Percentiles rank a stretch among this genome's conserved stretches.
phyloP scores from a whole-genome alignment of 1,140 invertebrate genomes.

The Drosophila nigrodunni region DNA sequence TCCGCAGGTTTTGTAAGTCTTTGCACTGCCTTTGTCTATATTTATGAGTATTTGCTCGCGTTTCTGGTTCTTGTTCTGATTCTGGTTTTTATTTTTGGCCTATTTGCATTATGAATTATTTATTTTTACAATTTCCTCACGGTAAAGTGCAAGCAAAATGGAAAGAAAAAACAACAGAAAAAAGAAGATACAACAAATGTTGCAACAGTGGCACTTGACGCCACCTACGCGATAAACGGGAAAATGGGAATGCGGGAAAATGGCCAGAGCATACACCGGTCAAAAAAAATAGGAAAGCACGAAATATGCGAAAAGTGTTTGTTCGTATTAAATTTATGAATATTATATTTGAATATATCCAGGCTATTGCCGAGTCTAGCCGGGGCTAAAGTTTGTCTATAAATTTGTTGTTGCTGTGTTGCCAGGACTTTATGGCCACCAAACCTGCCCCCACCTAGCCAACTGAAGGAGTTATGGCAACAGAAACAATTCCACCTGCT shows the following conservation, averaged over 20 bases:
- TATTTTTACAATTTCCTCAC: slow-evolving; percentile 70
- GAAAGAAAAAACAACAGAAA: slow-evolving; percentile 31
- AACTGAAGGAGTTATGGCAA: slow-evolving; percentile 20
- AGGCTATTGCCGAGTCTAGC: slow-evolving; percentile 10
- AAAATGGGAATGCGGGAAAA: slow-evolving; percentile 14
- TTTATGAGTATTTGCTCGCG: slow-evolving; percentile 47
- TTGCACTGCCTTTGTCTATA: slow-evolving; percentile 32
- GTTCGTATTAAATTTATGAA: slow-evolving; percentile 81
- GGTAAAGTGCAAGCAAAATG: slow-evolving; percentile 25
- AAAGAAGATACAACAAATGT: slow-evolving; percentile 48
- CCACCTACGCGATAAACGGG: slow-evolving; percentile 70
- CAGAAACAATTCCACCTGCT: slow-evolving; percentile 41
- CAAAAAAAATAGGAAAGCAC: slow-evolving; percentile 39
- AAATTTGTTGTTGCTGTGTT: slow-evolving; percentile 53
- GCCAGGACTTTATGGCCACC: slow-evolving; percentile 51
- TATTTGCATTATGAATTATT: slow-evolving; percentile 83
- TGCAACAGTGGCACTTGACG: slow-evolving; percentile 66
- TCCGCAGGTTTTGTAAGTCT: slow-evolving; percentile 23
- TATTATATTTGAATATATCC: slow-evolving; percentile 71
- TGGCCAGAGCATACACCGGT: slow-evolving; percentile 33
- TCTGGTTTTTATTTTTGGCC: slow-evolving; percentile 49
- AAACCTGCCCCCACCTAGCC: background rate
- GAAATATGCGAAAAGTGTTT: slow-evolving; percentile 79
- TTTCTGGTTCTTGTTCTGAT: slow-evolving; percentile 21
- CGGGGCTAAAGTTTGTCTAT: slow-evolving; percentile 59